Percentiles rank a stretch among this genome's conserved stretches.
These are phyloP conservation scores for Pollachius pollachius DNA, from an alignment of 2,113 vertebrate species.

Conservation along the genomic window DNA sequence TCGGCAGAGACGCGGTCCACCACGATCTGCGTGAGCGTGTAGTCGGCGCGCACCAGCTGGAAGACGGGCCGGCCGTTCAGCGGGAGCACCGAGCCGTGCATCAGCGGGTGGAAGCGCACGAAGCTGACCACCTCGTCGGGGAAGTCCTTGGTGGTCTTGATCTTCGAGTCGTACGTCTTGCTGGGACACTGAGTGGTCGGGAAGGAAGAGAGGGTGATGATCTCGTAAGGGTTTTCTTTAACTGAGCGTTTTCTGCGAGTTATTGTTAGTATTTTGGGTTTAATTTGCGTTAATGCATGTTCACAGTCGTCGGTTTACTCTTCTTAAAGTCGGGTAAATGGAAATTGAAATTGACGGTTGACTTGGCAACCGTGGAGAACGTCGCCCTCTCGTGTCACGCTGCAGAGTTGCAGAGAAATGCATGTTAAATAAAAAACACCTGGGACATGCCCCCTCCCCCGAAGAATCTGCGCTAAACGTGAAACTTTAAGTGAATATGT, in stretches of 20 bases:
- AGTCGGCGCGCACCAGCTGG: constrained; percentile 86
- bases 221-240: neutral
- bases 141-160: constrained; percentile 95
- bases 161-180: constrained; percentile 88
- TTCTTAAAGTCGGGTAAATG: no score
- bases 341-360: no score
- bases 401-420: constrained; percentile 1
- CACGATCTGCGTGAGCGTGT: constrained; percentile 87
- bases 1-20: constrained; percentile 92
- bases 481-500: no score
- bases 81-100: constrained; percentile 83
- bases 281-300: no score
- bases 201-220: neutral
- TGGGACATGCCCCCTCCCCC: no score
- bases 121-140: constrained; percentile 94
- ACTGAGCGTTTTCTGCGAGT: neutral
- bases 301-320: no score
- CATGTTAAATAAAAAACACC: constrained; percentile 35
- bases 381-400: constrained; percentile 63
- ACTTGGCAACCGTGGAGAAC: constrained; percentile 14
- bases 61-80: constrained; percentile 83
- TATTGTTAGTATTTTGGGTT: neutral
- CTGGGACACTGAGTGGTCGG: constrained; percentile 84
- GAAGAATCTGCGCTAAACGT: no score
- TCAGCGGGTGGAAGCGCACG: constrained; percentile 86